Conservation (phyloP, 2,113 vertebrate species). For the Pterocles gutturalis region DNA sequence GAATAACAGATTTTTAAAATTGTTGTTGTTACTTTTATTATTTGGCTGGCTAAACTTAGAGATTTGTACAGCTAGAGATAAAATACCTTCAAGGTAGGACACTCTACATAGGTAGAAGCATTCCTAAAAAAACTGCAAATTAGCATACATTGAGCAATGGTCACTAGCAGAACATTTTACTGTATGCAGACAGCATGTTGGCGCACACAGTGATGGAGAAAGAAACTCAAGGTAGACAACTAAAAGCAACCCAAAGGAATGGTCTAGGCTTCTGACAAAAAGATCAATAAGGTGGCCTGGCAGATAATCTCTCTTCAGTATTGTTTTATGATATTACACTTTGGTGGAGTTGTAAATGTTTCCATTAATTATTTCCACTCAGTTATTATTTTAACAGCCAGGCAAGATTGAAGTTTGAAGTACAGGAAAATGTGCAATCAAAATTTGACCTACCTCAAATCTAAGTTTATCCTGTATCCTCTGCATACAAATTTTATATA, state of each 20-base stretch:
- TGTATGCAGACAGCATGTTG: neutral
- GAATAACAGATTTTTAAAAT: neutral
- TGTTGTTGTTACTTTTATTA: neutral
- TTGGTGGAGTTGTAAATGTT: conserved; percentile 8
- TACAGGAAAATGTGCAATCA: neutral
- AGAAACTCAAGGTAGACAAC: neutral
- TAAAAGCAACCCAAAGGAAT: neutral
- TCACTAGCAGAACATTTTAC: neutral
- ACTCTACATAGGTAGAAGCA: neutral
- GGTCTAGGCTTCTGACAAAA: neutral
- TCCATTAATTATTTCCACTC: conserved; percentile 35
- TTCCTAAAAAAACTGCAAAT: conserved; percentile 11
- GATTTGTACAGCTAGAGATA: neutral
- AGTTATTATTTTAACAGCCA: conserved; percentile 26
- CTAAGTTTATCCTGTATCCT: neutral
- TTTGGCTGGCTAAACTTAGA: neutral
- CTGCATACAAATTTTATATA: neutral
- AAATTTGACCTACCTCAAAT: neutral
- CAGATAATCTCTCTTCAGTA: neutral
- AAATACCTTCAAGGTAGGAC: neutral
- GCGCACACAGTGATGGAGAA: neutral
- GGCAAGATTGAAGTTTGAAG: neutral
- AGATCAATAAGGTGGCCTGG: neutral
- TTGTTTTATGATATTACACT: neutral
- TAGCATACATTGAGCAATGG: neutral